Evolutionary conservation across 1,140 invertebrate species (phyloP), one percentile per base, ranked within the genome.

Genomic region (Drosophila trapezifrons): DNA sequence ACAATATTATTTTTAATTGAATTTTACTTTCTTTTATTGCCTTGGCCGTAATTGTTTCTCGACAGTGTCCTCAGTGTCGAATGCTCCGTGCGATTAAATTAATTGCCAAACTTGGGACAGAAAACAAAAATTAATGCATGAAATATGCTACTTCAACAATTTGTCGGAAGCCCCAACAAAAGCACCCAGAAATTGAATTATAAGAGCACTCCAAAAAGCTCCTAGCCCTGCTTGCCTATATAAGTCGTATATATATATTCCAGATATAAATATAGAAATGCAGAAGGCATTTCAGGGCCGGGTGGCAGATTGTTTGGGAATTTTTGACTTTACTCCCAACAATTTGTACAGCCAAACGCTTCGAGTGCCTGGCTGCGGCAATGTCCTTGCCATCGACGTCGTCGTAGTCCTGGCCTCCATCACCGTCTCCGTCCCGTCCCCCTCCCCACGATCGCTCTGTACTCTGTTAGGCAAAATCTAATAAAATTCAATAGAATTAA

Each of bases 401-500:
- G 57, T 71, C 55, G 76, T 58, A 59, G 76, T 62, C 10, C 47
- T 29, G 35, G 17, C 17, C 60, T 17, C 47, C 25, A 22, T 18
- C 22, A n/a, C 29, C 8, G 2, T 8, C 29, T 32, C 29, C 29
- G 22, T 22, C 22, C 8, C 4, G 2, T 1, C 43, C 25, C n/a
- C 25, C 7, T 13, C 5, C 49, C 17, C 27, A 47, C 63, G 64
- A 71, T 72, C 51, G 38, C 43, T 54, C 32, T 25, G 63, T 58
- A 72, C 69, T 58, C 76, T 78, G 71, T 70, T 63, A 59, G 76
- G 45, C 76, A 45, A 86, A 87, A 82, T 82, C 84, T 83, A 83
- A 89, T 83, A 89, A 87, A 80, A 87, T 83, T 79, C 79, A 80
- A 83, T 89, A 77, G 80, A 89, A 89, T 89, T 87, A 87, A 87